Evolutionary conservation across 2,113 vertebrate species (phyloP).

Genomic region (Salvator merianae): DNA sequence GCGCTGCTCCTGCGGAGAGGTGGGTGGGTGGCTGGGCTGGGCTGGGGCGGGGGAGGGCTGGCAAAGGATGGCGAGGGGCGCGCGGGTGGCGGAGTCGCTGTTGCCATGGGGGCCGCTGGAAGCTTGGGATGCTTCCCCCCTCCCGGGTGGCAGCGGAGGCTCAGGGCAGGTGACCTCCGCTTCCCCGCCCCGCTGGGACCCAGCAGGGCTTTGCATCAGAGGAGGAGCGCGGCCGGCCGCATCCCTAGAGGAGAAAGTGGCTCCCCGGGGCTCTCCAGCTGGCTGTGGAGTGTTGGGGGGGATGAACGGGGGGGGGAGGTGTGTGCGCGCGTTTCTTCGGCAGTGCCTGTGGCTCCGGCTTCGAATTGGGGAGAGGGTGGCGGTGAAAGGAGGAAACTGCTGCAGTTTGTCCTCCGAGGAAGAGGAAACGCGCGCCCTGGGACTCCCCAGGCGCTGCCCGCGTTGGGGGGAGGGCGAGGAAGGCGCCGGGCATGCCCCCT

Average conservation of each 20-base stretch:
- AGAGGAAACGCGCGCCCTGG: conserved; percentile 58
- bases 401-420: conserved; percentile 38
- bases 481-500: not conserved
- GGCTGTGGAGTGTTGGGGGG: too few relatives aligned
- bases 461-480: not conserved
- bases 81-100: not conserved
- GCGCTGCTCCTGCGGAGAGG: not conserved
- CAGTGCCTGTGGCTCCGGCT: too few relatives aligned
- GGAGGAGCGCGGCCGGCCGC: too few relatives aligned
- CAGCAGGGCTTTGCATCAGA: too few relatives aligned
- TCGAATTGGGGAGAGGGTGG: not conserved
- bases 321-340: too few relatives aligned
- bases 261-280: too few relatives aligned
- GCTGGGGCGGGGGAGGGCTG: not conserved
- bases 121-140: not conserved
- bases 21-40: not conserved
- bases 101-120: not conserved
- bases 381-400: not conserved
- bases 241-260: too few relatives aligned
- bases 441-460: conserved; percentile 11
- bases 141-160: too few relatives aligned
- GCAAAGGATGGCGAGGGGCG: not conserved
- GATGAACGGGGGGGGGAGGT: too few relatives aligned
- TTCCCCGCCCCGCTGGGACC: too few relatives aligned
- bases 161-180: not conserved